Evolutionary conservation across 2,113 vertebrate species (phyloP).

Genomic region (Sceloporus tristichus): DNA sequence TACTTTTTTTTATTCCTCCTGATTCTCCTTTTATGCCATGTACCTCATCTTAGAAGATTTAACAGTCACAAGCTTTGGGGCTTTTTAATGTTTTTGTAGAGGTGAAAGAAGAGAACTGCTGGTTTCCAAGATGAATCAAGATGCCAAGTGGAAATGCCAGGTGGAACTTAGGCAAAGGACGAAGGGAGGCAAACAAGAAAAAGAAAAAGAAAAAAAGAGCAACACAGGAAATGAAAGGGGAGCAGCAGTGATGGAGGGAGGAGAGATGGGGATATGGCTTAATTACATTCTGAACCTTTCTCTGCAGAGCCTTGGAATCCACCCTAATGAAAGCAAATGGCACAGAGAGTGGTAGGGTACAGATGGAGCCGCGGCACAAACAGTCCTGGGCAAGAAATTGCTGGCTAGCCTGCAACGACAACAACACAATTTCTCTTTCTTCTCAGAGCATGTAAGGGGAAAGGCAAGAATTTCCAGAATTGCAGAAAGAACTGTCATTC

Average conservation of each 20-base stretch:
- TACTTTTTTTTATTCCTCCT: not conserved
- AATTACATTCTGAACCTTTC: conserved; percentile 60
- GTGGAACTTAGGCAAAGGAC: conserved; percentile 37
- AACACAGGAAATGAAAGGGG: conserved; percentile 58
- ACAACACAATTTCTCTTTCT: not conserved
- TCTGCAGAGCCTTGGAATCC: conserved; percentile 56
- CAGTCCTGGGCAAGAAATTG: conserved; percentile 40
- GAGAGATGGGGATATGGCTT: conserved; percentile 45
- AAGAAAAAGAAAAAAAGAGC: conserved; percentile 59
- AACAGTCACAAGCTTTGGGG: conserved; percentile 51
- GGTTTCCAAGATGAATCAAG: conserved; percentile 58
- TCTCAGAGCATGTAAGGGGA: conserved; percentile 38
- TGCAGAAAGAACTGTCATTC: conserved; percentile 1
- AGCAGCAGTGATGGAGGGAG: conserved; percentile 41
- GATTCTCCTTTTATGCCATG: conserved; percentile 34
- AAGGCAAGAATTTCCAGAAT: conserved; percentile 40
- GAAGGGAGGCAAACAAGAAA: conserved; percentile 32
- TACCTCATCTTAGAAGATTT: conserved; percentile 56
- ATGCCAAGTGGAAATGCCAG: conserved; percentile 41
- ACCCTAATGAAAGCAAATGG: conserved; percentile 68
- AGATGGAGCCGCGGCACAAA: conserved; percentile 51
- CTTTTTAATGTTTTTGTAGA: conserved; percentile 50
- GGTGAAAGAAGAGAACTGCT: conserved; percentile 50
- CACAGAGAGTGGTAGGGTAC: conserved; percentile 40
- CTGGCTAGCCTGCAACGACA: conserved; percentile 35